Conservation (phyloP, 2,797 vertebrate genomes). For the Miichthys miiuy region DNA sequence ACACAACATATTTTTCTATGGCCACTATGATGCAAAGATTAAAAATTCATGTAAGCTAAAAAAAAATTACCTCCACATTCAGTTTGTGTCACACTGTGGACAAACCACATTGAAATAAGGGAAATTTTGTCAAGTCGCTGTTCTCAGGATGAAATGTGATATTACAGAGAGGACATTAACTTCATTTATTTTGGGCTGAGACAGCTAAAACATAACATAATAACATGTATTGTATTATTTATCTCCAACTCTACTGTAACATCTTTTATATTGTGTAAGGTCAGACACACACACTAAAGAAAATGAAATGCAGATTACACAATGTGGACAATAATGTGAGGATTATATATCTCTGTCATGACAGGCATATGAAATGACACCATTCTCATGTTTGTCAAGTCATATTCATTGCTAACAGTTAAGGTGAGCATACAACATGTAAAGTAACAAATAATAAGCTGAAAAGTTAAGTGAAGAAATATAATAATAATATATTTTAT, state of each 20-base stretch:
- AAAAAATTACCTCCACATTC: not conserved
- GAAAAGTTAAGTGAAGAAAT: not conserved
- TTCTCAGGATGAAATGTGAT: not conserved
- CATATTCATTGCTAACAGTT: not conserved
- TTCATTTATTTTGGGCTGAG: not conserved
- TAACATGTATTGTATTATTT: not conserved
- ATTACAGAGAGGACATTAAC: not conserved
- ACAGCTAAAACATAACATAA: not conserved
- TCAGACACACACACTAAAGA: not conserved
- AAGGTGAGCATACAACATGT: not conserved
- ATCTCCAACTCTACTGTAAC: not conserved
- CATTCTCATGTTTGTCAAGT: not conserved
- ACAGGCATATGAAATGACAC: not conserved
- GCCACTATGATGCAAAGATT: not conserved
- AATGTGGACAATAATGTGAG: not conserved
- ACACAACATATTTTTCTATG: not conserved
- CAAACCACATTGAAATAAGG: slow-evolving; percentile 16
- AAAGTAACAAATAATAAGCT: not conserved
- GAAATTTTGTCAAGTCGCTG: slow-evolving; percentile 28
- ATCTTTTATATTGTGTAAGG: not conserved
- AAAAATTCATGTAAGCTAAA: not conserved
- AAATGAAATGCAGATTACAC: not conserved
- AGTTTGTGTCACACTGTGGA: slow-evolving; percentile 10
- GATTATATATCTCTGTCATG: not conserved
- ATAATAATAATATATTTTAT: no score